Conservation (phyloP, 2,888 invertebrate species). For the Drosophila peninsularis region DNA sequence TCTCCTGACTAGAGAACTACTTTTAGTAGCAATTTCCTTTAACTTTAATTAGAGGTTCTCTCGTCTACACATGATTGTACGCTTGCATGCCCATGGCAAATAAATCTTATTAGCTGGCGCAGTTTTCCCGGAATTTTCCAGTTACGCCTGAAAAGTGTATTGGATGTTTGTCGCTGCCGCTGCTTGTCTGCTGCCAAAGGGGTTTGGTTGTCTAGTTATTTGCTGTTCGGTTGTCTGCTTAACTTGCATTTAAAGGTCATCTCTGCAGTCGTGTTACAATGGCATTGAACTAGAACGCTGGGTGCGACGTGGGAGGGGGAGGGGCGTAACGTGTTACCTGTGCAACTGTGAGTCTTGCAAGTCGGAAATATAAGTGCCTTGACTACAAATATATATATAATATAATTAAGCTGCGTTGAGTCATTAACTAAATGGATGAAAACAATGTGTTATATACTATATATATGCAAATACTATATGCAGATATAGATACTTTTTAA, state of each 20-base stretch:
- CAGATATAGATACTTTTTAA: slow-evolving; percentile 1
- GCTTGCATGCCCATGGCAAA: slow-evolving; percentile 36
- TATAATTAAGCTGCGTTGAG: slow-evolving; percentile 38
- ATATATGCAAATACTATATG: background rate
- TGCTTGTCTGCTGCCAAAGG: background rate
- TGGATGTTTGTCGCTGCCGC: slow-evolving; percentile 12
- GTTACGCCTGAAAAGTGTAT: slow-evolving; percentile 43
- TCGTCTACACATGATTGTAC: slow-evolving; percentile 3
- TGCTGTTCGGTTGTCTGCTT: slow-evolving; percentile 24
- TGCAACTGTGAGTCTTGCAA: slow-evolving; percentile 1
- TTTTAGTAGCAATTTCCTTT: slow-evolving; percentile 3
- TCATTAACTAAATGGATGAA: slow-evolving; percentile 29
- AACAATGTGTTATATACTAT: background rate
- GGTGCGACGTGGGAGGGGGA: background rate
- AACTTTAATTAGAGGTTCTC: slow-evolving; percentile 24
- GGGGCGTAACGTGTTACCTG: slow-evolving; percentile 21
- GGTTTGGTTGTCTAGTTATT: background rate
- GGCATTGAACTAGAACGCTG: slow-evolving; percentile 54
- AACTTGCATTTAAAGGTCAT: slow-evolving; percentile 75
- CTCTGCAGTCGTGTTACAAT: slow-evolving; percentile 34
- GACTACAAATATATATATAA: slow-evolving; percentile 7
- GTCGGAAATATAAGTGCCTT: background rate
- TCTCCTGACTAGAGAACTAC: no score
- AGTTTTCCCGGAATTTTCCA: slow-evolving; percentile 38
- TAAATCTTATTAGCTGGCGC: slow-evolving; percentile 47